Evolutionary conservation across 2,888 invertebrate genomes (phyloP).

Genomic region (Altica lythri): DNA sequence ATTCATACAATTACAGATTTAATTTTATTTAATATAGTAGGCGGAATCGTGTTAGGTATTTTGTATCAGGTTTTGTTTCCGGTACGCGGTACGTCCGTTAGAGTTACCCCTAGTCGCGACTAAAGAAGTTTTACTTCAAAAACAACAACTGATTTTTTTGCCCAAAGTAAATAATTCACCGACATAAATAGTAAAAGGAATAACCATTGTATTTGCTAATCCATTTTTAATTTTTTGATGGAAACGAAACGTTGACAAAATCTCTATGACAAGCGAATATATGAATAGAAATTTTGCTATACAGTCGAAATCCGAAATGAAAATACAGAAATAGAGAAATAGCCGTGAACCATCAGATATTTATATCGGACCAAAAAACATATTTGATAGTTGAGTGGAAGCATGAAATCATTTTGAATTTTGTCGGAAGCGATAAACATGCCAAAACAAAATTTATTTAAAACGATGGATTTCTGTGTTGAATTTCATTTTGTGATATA

Average conservation of each 20-base stretch:
- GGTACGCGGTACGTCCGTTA: too few species aligned
- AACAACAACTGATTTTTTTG: too few species aligned
- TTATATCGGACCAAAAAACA: slow-evolving; percentile 37
- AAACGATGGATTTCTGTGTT: slow-evolving; percentile 50
- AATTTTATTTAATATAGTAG: too few species aligned
- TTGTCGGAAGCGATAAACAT: slow-evolving; percentile 54
- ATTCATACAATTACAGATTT: too few species aligned
- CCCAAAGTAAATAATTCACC: too few species aligned
- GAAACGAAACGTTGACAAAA: slow-evolving; percentile 9
- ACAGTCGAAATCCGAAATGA: slow-evolving; percentile 13
- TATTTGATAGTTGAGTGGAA: slow-evolving; percentile 43
- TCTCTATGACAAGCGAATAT: slow-evolving; percentile 4
- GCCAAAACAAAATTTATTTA: slow-evolving; percentile 51
- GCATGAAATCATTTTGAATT: slow-evolving; percentile 48
- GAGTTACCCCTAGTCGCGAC: too few species aligned
- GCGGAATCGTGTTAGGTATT: too few species aligned
- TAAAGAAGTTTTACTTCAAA: too few species aligned
- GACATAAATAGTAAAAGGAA: too few species aligned
- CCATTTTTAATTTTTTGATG: too few species aligned
- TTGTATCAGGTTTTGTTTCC: too few species aligned
- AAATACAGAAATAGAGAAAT: slow-evolving; percentile 24
- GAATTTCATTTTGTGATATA: slow-evolving; percentile 47
- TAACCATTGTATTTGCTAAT: too few species aligned
- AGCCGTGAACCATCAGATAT: slow-evolving; percentile 28
- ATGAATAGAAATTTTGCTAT: neutral